These are phyloP conservation scores for Sphyrna mokarran DNA, from an alignment of 2,113 vertebrate genomes.

Conservation along the genomic window DNA sequence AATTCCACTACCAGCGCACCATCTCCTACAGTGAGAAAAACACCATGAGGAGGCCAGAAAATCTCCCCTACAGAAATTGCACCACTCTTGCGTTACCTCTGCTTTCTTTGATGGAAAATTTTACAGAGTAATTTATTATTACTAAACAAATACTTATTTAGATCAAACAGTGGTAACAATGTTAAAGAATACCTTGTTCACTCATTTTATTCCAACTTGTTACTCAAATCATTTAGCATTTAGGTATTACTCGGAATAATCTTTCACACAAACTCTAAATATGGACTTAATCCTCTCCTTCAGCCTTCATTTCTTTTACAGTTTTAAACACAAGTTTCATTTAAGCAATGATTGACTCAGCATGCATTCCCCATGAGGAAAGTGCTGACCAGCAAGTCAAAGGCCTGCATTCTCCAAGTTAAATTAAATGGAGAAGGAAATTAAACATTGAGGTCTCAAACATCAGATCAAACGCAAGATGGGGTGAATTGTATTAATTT, in stretches of 20 bases:
- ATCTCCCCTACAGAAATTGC: not conserved
- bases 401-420: not conserved
- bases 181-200: too few relatives aligned
- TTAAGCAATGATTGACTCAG: too few relatives aligned
- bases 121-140: not conserved
- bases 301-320: not conserved
- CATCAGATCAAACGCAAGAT: too few relatives aligned
- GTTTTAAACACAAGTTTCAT: not conserved
- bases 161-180: not conserved
- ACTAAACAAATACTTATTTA: not conserved
- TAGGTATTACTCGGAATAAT: not conserved
- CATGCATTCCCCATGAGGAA: too few relatives aligned
- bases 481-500: too few relatives aligned
- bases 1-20: too few relatives aligned
- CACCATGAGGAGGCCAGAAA: too few relatives aligned
- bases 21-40: too few relatives aligned
- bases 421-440: not conserved
- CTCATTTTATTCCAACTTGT: not conserved
- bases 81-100: not conserved
- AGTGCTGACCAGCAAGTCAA: not conserved
- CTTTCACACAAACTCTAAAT: not conserved
- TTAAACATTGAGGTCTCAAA: not conserved
- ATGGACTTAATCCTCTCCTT: not conserved
- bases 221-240: not conserved
- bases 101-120: not conserved